phyloP scores from a whole-genome alignment of 2,797 vertebrate genomes.

The Macrochelys suwanniensis region DNA sequence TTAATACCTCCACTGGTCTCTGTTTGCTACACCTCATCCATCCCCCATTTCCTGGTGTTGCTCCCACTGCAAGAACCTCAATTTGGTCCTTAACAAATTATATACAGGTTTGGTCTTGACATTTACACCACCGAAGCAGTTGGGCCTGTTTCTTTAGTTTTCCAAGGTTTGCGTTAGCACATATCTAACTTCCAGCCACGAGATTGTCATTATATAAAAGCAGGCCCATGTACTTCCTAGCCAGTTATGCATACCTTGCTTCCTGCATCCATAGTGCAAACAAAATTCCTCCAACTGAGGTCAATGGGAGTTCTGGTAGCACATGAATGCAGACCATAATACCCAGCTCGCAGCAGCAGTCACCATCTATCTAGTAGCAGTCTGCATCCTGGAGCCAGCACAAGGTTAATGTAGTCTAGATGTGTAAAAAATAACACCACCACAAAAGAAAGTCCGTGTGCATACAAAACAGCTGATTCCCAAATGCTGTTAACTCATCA shows the following conservation, averaged over 20 bases:
- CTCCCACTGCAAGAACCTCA: not conserved
- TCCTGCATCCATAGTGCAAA: not conserved
- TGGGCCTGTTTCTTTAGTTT: not conserved
- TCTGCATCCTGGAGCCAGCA: not conserved
- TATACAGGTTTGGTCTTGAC: not conserved
- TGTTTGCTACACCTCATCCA: not conserved
- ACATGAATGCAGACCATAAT: rapidly evolving
- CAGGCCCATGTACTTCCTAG: not conserved
- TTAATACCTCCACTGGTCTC: not conserved
- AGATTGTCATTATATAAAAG: not conserved
- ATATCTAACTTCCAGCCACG: not conserved
- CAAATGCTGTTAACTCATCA: not conserved
- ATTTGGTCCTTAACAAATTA: not conserved
- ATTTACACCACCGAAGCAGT: not conserved
- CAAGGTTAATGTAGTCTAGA: slow-evolving; percentile 11
- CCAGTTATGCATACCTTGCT: not conserved
- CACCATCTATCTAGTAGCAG: not conserved
- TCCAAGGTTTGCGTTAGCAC: not conserved
- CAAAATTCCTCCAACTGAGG: not conserved
- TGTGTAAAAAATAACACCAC: not conserved
- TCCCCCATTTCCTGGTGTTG: not conserved
- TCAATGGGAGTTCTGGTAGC: rapidly evolving
- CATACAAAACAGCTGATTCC: slow-evolving; percentile 8
- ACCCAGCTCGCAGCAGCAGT: not conserved
- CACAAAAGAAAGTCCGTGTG: rapidly evolving